Base-by-base conservation (phyloP, 2,797 vertebrate species). In the Hemibagrus guttatus region DNA sequence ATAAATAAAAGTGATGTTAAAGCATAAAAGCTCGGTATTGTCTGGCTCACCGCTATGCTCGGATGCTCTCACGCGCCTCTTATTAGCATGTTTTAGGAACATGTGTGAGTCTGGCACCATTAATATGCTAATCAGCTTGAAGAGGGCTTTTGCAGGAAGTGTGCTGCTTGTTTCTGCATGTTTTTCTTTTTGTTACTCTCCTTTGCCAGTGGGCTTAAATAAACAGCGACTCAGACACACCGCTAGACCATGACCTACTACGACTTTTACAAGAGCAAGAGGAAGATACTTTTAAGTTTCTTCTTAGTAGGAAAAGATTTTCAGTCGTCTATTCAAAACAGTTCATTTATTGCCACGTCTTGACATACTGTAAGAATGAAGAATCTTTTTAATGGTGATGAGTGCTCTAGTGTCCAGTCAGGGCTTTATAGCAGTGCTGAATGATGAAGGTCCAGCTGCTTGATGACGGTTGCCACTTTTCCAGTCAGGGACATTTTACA, bases 61-160 rank as follows among this genome's bases (percentile, higher is more conserved):
- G 28, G 78, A 79, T 84, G 84, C 80, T 88, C 46, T 52, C 66
- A 84, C 49, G 58, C n/a, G 46, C 58, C 83, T 85, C 88, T 89
- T 79, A 88, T 90, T 90, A 88, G 87, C 85, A 90, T 88, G 82
- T 83, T 85, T 90, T 68, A 84, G 81, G 84, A 85, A 79, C 49
- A 84, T 23, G 81, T 84, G 86, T 84, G 84, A 87, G 81, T 69
- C 39, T 85, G 63, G 83, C 86, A 89, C 88, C 83, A 87, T 89
- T 90, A 89, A 87, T 88, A 90, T 90, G 87, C 82, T 87, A 91
- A 90, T 89, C 84, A 86, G 85, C 85, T 90, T 80, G 87, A 85
- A 64, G 68, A 63, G 81, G 74, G 39, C 68, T 82, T 59, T 91
- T 86, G 83, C 66, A 87, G 52, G 71, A 68, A 87, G 72, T 71